Evolutionary conservation across 2,113 vertebrate genomes (phyloP), one percentile per base, ranked within the genome.

Genomic region (Eulacestoma nigropectus): DNA sequence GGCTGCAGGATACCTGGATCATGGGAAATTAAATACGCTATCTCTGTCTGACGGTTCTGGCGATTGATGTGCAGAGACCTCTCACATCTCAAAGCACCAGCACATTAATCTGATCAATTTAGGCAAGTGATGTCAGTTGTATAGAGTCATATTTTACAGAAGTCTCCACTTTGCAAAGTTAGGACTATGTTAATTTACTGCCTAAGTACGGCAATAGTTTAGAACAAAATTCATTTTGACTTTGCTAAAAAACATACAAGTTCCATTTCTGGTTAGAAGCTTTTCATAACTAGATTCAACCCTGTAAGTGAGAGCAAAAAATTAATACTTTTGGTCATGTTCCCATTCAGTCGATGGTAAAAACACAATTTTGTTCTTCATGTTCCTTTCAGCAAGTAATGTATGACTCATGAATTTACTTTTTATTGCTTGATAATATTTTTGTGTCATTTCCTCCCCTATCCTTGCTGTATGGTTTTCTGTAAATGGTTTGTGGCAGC

Each of bases 21-120:
- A 44, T 55, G 74, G 74, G 68, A 94, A 95, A 91, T 97, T 74
- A 95, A 96, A 92, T 53, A 75, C 9, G 2, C 46, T 76, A 52
- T 92, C 78, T 93, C 53, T 7, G 17, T 47, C 32, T 96, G 93
- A 84, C 1, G 4, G n/a, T 73, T 87, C 50, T 64, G 29, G 57
- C 92, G 83, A 88, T 96, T 91, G 92, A 76, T 84, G 46, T 63
- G 47, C 46, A 80, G 72, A 89, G 50, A 94, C 57, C 60, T 95
- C 75, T 92, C 64, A 29, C 91, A 93, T 96, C 52, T 95, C 70
- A 93, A 74, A 87, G 37, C 18, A 94, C 29, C 69, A 96, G 76
- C 47, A 94, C 55, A 84, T 72, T 87, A 77, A 95, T 84, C 57
- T 96, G 76, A 92, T 96, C 83, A 94, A 46, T 87, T 95, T 85